Evolutionary conservation across 2,888 invertebrate genomes (phyloP).

Genomic region (Mythimna impura): DNA sequence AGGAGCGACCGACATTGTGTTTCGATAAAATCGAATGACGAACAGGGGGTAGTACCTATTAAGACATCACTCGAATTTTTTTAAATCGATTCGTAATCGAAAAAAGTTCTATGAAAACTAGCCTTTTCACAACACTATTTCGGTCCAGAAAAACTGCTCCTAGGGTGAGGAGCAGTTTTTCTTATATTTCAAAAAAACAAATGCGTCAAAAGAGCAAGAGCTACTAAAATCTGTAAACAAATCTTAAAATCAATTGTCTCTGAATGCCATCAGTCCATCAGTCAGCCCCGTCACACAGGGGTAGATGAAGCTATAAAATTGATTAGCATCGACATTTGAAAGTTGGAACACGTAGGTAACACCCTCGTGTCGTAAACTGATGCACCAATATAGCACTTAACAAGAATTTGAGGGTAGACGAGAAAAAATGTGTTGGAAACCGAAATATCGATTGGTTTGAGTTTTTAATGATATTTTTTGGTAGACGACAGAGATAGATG

Average conservation of each 20-base stretch:
- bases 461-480: neutral
- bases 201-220: neutral
- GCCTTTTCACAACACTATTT: neutral
- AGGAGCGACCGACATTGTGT: neutral
- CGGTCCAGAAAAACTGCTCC: too few species aligned
- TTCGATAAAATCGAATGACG: neutral
- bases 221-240: constrained; percentile 13
- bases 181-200: neutral
- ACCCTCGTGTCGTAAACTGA: constrained; percentile 59
- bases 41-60: neutral
- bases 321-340: constrained; percentile 72
- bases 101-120: too few species aligned
- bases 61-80: constrained; percentile 11
- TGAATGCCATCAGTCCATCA: constrained; percentile 27
- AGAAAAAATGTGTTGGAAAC: constrained; percentile 31
- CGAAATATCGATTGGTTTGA: constrained; percentile 31
- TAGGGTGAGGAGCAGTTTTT: neutral
- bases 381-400: constrained; percentile 59
- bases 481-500: neutral
- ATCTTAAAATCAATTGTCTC: constrained; percentile 47
- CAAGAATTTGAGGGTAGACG: constrained; percentile 26
- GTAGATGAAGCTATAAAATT: constrained; percentile 69
- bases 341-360: constrained; percentile 48
- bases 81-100: too few species aligned
- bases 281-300: constrained; percentile 26